Conservation (phyloP, 2,888 invertebrate genomes). For the Ectemnius continuus region DNA sequence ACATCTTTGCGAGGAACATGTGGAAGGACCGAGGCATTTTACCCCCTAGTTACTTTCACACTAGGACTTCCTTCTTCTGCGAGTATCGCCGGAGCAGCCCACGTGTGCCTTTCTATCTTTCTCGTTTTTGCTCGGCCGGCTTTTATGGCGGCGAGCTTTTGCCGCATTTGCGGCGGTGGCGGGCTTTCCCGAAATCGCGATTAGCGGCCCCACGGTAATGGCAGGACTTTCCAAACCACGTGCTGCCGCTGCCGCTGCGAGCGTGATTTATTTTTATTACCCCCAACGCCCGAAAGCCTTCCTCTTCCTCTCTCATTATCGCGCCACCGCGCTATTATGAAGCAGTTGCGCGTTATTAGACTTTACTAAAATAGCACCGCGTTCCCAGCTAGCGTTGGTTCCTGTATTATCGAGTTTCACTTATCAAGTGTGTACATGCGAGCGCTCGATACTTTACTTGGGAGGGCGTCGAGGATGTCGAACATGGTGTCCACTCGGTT, state of each 20-base stretch:
- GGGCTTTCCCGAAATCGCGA: slow-evolving; percentile 58
- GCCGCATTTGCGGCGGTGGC: slow-evolving; percentile 45
- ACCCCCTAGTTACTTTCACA: not conserved
- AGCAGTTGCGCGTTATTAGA: slow-evolving; percentile 18
- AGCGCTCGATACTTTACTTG: too few relatives aligned
- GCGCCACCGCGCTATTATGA: slow-evolving; percentile 23
- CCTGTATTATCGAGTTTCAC: not conserved
- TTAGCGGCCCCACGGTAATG: slow-evolving; percentile 41
- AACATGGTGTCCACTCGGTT: not conserved
- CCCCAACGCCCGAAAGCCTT: slow-evolving; percentile 7
- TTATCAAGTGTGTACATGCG: too few relatives aligned
- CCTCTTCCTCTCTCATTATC: slow-evolving; percentile 41
- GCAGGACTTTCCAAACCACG: slow-evolving; percentile 50
- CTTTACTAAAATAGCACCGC: not conserved
- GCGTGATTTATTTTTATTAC: slow-evolving; percentile 57
- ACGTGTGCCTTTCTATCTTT: not conserved
- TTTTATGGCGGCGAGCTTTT: slow-evolving; percentile 49
- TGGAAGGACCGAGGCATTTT: slow-evolving; percentile 27
- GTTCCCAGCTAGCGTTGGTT: not conserved
- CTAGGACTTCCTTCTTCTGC: too few relatives aligned
- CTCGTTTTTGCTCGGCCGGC: slow-evolving; percentile 17
- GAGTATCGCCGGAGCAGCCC: too few relatives aligned
- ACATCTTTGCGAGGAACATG: slow-evolving; percentile 46
- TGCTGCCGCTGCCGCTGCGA: slow-evolving; percentile 11
- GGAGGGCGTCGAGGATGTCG: too few relatives aligned